A percentile compares a stretch with the other conserved stretches of the same genome.
phyloP scores from a whole-genome alignment of 2,113 vertebrate species.

The Sorex fumeus region DNA sequence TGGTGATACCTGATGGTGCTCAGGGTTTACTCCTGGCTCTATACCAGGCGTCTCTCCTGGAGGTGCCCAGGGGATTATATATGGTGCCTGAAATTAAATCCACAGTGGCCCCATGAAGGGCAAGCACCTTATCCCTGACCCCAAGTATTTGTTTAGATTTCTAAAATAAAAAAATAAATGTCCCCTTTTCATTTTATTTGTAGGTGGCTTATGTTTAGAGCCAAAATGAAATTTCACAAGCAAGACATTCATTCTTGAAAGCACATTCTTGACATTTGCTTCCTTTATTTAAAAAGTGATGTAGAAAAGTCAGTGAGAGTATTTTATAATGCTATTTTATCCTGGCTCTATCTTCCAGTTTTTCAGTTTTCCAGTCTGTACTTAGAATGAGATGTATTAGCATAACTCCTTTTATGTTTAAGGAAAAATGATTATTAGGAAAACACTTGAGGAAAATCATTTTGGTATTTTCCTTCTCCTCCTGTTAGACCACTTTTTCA shows the following conservation, averaged over 20 bases:
- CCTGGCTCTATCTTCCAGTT: conserved; percentile 36
- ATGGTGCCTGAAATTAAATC: no score
- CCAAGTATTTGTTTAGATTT: no score
- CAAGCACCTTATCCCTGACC: no score
- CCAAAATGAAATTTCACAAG: conserved; percentile 55
- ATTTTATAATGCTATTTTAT: conserved; percentile 70
- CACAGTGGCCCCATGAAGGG: no score
- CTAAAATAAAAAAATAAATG: not conserved
- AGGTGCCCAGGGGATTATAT: no score
- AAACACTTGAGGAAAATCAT: conserved; percentile 76
- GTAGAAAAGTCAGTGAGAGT: conserved; percentile 22
- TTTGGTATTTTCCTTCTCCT: conserved; percentile 67
- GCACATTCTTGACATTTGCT: conserved; percentile 64
- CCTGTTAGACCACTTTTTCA: conserved; percentile 34
- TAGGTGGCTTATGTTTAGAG: conserved; percentile 15
- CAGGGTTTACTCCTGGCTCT: no score
- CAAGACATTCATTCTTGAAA: conserved; percentile 59
- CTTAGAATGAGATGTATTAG: conserved; percentile 61
- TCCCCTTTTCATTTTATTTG: conserved; percentile 57
- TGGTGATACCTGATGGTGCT: no score
- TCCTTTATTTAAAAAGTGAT: conserved; percentile 63
- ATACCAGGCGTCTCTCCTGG: no score
- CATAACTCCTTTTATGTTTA: conserved; percentile 70
- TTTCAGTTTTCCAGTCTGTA: conserved; percentile 59
- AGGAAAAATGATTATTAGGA: conserved; percentile 70